Conservation (phyloP, 2,113 vertebrate genomes). For the Chaetorhynchus papuensis region DNA sequence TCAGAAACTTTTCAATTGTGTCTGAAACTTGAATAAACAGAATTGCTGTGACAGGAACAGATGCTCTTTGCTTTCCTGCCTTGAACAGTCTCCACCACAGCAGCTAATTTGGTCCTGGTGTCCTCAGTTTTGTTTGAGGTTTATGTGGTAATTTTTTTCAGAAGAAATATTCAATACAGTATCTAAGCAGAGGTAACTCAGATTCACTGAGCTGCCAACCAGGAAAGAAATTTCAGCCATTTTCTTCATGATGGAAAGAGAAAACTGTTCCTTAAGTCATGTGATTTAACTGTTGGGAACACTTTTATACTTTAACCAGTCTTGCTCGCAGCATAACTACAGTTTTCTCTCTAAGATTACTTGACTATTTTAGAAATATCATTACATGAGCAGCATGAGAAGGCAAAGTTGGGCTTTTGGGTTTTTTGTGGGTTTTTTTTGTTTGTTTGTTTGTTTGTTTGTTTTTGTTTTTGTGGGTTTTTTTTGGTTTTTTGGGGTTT, state of each 20-base stretch:
- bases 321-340: neutral
- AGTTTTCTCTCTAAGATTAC: neutral
- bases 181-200: neutral
- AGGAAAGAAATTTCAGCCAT: neutral
- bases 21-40: neutral
- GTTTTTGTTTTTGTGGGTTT: no score
- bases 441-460: no score
- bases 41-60: neutral
- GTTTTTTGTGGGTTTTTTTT: no score
- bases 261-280: neutral
- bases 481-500: no score
- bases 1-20: neutral
- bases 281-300: neutral
- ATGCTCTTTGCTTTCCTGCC: neutral
- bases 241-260: neutral
- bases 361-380: neutral
- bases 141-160: neutral
- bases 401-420: neutral
- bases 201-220: neutral
- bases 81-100: neutral
- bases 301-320: neutral
- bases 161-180: neutral
- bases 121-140: neutral
- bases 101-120: neutral
- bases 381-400: neutral